Percentiles rank a stretch among this genome's conserved stretches.
Evolutionary conservation across 2,113 vertebrate species (phyloP).

Genomic region (Anguilla rostrata): DNA sequence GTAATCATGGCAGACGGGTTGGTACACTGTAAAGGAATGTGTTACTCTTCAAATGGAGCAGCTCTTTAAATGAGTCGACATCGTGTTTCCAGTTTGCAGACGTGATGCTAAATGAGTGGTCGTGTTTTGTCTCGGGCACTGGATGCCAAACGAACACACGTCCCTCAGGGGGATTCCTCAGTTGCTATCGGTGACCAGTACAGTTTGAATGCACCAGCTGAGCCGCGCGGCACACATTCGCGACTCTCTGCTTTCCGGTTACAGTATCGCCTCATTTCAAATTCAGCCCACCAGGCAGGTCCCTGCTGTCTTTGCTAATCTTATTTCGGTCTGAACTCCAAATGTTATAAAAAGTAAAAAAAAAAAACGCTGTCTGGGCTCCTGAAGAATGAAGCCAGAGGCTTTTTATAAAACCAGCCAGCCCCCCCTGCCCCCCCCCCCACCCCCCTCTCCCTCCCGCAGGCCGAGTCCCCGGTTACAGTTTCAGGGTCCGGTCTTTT

Average conservation of each 20-base stretch:
- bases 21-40: not conserved
- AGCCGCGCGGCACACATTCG: not conserved
- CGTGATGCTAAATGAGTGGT: too few relatives aligned
- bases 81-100: too few relatives aligned
- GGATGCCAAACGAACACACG: too few relatives aligned
- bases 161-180: too few relatives aligned
- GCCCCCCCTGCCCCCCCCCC: not conserved
- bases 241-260: not conserved
- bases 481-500: constrained; percentile 21
- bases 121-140: too few relatives aligned
- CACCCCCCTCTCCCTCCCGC: not conserved
- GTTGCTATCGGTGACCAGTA: not conserved
- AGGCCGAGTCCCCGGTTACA: not conserved
- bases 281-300: not conserved
- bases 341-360: not conserved
- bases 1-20: not conserved
- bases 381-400: constrained; percentile 8
- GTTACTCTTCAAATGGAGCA: not conserved
- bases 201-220: not conserved
- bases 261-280: not conserved
- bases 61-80: too few relatives aligned
- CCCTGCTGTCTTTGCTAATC: not conserved
- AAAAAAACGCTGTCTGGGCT: not conserved
- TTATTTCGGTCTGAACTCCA: not conserved
- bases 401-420: constrained; percentile 23